Evolutionary conservation across 1,140 invertebrate species (phyloP), one percentile per base, ranked within the genome.

Genomic region (Drosophila sucinea): DNA sequence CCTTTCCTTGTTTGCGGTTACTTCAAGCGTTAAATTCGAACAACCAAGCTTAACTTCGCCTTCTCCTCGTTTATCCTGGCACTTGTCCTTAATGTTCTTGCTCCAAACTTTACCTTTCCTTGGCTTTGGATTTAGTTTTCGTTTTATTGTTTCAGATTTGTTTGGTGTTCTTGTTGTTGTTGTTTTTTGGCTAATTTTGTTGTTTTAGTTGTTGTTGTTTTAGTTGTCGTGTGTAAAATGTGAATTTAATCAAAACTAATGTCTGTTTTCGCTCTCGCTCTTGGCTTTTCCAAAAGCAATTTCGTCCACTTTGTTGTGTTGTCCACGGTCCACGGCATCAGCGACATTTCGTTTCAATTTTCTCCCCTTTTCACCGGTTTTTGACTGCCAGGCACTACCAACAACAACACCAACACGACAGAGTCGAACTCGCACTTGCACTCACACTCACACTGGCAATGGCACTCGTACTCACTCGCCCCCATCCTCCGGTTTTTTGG

Each of bases 221-320:
- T 6, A 47, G 44, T 51, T 51, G n/a, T 33, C 10, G 58, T 67
- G 64, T 65, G 44, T 70, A 54, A 68, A 68, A 87, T 76, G 82
- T 87, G 74, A 77, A 77, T 73, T 82, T 87, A 80, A 86, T 86
- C 76, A 87, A 87, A 87, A 86, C 79, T 63, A 74, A 87, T 87
- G 67, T 67, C 58, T 60, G 33, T 25, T 72, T 54, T 63, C 41
- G 44, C 63, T 64, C 56, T 57, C 47, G 40, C 33, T 65, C 58
- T 70, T 47, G 56, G 69, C 58, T 70, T 40, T 77, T 80, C 64
- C 84, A 86, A 86, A 83, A 87, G 84, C 83, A 87, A 89, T 87
- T 89, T 89, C 84, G 83, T 87, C 84, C 83, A 87, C 83, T 87
- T 87, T 89, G 84, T 89, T 89, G 84, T 75, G 77, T 89, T 87